These are phyloP conservation scores for Stenichneumon culpator DNA, from an alignment of 2,888 invertebrate genomes.

Conservation along the genomic window DNA sequence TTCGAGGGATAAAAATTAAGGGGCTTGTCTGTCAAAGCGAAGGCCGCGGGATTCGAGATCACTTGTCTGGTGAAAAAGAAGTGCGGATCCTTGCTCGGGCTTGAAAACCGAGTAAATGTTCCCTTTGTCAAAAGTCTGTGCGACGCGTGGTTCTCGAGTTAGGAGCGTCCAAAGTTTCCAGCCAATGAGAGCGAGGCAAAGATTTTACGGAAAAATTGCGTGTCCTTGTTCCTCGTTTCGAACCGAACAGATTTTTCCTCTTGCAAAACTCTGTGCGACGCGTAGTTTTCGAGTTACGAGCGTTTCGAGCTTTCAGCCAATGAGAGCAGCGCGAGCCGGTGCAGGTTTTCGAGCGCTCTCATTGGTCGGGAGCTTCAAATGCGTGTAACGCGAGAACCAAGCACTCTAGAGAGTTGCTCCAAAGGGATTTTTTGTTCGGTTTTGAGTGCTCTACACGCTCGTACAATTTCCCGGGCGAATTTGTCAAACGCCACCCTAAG, in stretches of 20 bases:
- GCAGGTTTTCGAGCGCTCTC: background rate
- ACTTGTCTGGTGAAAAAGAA: too few relatives aligned
- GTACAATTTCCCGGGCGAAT: background rate
- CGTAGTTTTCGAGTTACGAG: background rate
- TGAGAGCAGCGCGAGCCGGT: background rate
- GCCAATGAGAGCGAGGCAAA: background rate
- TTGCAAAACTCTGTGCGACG: background rate
- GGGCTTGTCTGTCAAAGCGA: background rate
- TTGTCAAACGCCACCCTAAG: background rate
- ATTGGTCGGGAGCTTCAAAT: background rate
- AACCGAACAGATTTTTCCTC: background rate
- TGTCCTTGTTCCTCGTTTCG: too few relatives aligned
- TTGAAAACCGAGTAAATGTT: conserved; percentile 2
- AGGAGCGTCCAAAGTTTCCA: background rate
- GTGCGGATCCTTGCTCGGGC: background rate
- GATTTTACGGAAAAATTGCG: too few relatives aligned
- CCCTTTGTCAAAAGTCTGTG: background rate
- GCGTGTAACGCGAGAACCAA: background rate
- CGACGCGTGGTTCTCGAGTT: background rate
- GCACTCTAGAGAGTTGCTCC: background rate
- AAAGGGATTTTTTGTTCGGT: background rate
- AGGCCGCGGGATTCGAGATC: background rate
- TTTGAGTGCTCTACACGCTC: background rate
- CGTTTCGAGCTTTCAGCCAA: background rate
- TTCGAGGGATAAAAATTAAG: background rate